Percentiles rank a stretch among this genome's conserved stretches.
phyloP scores from a whole-genome alignment of 2,797 vertebrate genomes.

The Hippoglossus hippoglossus region DNA sequence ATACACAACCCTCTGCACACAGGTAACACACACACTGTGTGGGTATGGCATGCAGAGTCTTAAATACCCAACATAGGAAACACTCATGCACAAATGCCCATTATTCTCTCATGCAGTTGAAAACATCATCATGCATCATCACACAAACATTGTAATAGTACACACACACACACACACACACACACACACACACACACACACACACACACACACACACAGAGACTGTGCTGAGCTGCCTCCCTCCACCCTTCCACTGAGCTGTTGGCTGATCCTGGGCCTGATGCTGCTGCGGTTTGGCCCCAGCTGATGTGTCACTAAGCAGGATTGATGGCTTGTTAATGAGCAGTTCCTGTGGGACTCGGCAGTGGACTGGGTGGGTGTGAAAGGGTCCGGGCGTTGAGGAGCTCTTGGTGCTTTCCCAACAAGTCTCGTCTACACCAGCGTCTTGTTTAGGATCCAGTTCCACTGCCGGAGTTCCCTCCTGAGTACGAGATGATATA shows the following conservation, averaged over 20 bases:
- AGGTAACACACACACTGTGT: not conserved
- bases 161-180: not conserved
- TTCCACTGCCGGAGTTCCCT: conserved; percentile 16
- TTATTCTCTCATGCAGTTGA: conserved; percentile 56
- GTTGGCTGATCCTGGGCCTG: conserved; percentile 65
- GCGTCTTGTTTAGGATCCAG: not conserved
- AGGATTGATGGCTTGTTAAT: conserved; percentile 69
- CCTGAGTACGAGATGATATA: conserved; percentile 12
- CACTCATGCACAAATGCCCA: conserved; percentile 48
- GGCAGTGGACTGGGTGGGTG: conserved; percentile 50
- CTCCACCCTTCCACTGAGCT: conserved; percentile 47
- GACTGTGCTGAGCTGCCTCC: conserved; percentile 11
- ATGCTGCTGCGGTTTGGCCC: conserved; percentile 66
- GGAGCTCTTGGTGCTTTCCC: conserved; percentile 16
- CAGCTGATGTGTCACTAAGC: conserved; percentile 42
- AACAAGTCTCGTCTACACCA: conserved; percentile 25
- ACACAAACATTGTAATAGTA: conserved; percentile 45
- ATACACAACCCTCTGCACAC: conserved; percentile 2
- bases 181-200: conserved; percentile 4
- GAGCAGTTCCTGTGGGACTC: conserved; percentile 59
- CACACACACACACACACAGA: conserved; percentile 4
- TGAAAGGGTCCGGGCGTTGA: conserved; percentile 39
- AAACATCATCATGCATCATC: conserved; percentile 64
- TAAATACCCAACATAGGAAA: conserved; percentile 26
- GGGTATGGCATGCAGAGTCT: conserved; percentile 7